A percentile compares a stretch with the other conserved stretches of the same genome.
phyloP scores from a whole-genome alignment of 2,113 vertebrate genomes.

The Oceanites oceanicus region DNA sequence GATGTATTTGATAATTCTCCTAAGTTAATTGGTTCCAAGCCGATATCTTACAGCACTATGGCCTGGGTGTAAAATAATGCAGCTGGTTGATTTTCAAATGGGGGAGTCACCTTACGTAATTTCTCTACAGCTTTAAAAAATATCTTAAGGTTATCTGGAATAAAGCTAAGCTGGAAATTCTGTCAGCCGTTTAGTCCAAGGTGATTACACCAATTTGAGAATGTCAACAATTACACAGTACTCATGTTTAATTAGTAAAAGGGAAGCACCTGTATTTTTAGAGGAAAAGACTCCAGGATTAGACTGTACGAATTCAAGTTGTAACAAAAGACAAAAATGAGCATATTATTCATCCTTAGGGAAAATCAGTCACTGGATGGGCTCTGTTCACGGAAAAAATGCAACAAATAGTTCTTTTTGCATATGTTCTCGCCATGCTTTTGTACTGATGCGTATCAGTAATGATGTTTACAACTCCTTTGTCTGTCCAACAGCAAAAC shows the following conservation, averaged over 20 bases:
- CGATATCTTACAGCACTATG: background rate
- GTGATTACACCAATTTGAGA: constrained; percentile 50
- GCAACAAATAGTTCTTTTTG: constrained; percentile 14
- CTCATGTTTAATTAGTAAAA: constrained; percentile 73
- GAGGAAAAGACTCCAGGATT: constrained; percentile 73
- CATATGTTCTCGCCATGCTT: constrained; percentile 13
- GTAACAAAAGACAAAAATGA: constrained; percentile 76
- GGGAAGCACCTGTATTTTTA: constrained; percentile 80
- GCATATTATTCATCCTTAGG: constrained; percentile 65
- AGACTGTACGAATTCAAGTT: constrained; percentile 56
- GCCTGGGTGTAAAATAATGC: background rate
- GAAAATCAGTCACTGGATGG: constrained; percentile 63
- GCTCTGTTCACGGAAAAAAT: constrained; percentile 23
- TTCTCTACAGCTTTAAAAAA: constrained; percentile 23
- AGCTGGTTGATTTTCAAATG: background rate
- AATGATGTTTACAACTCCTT: constrained; percentile 18
- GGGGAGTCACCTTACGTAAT: background rate
- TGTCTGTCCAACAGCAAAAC: constrained; percentile 1
- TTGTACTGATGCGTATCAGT: constrained; percentile 24
- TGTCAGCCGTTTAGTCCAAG: constrained; percentile 20
- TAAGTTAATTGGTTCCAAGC: background rate
- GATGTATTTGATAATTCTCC: constrained; percentile 9
- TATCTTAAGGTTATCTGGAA: constrained; percentile 10
- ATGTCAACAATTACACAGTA: constrained; percentile 45
- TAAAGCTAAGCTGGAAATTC: constrained; percentile 33